A percentile compares a stretch with the other conserved stretches of the same genome.
phyloP scores from a whole-genome alignment of 1,140 invertebrate species.

The Brachionus paranguensis region DNA sequence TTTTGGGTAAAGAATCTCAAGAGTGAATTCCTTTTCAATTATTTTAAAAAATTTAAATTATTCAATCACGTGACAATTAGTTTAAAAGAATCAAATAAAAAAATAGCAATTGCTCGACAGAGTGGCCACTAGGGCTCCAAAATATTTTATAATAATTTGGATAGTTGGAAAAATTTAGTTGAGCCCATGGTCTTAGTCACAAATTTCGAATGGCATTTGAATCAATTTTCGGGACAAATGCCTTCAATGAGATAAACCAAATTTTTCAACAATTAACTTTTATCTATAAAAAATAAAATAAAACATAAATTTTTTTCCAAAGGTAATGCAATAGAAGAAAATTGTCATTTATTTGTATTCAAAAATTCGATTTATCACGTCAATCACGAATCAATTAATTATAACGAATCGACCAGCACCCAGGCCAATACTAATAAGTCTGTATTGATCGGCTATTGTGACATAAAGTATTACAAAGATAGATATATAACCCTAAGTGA shows the following conservation, averaged over 20 bases:
- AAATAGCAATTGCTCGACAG: neutral
- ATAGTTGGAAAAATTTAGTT: too few species aligned
- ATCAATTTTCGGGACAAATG: neutral
- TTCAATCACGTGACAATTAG: neutral
- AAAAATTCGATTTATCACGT: constrained; percentile 5
- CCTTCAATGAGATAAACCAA: neutral
- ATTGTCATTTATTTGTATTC: constrained; percentile 16
- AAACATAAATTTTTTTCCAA: neutral
- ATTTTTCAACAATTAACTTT: neutral
- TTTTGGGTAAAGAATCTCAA: neutral
- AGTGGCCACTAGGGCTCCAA: neutral
- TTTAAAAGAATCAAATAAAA: neutral
- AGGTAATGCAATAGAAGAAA: constrained; percentile 33
- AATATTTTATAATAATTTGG: neutral
- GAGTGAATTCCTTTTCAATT: neutral
- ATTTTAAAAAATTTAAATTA: neutral
- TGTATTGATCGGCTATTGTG: neutral
- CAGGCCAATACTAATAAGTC: neutral
- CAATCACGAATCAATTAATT: neutral
- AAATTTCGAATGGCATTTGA: neutral
- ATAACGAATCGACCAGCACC: neutral
- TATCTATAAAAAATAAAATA: neutral
- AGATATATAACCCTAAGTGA: constrained; percentile 8
- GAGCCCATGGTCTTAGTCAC: neutral
- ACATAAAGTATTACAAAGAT: constrained; percentile 30